Conservation (phyloP, 2,113 vertebrate species). For the Caretta caretta region DNA sequence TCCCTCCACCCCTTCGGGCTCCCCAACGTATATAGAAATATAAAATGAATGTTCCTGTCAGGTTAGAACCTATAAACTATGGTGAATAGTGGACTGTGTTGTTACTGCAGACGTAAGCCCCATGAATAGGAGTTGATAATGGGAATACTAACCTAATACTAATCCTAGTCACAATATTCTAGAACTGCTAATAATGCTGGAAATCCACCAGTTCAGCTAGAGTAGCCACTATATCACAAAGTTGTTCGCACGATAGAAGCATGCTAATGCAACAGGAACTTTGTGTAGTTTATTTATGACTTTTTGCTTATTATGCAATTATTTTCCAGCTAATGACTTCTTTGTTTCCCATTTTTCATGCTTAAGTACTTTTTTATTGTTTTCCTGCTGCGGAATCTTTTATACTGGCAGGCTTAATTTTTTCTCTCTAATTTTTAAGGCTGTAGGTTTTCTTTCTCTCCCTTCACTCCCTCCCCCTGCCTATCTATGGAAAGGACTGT, state of each 20-base stretch:
- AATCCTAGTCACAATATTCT: not conserved
- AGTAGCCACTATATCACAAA: not conserved
- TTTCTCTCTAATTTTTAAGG: conserved; percentile 24
- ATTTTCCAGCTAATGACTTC: conserved; percentile 14
- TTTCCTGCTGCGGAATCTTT: conserved; percentile 41
- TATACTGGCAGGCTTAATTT: not conserved
- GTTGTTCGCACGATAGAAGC: not conserved
- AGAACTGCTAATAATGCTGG: not conserved
- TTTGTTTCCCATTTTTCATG: conserved; percentile 23
- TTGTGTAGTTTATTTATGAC: not conserved
- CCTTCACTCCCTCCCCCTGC: not conserved
- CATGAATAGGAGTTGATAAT: not conserved
- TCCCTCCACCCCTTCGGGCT: not conserved
- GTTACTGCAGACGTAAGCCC: not conserved
- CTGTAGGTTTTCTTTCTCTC: not conserved
- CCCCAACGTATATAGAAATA: rapidly evolving
- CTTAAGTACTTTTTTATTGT: not conserved
- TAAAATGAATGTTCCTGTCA: not conserved
- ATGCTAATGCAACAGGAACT: not conserved
- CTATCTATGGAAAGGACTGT: not conserved
- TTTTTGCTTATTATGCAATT: conserved; percentile 15
- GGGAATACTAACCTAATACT: not conserved
- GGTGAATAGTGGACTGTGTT: not conserved
- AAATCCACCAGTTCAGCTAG: not conserved
- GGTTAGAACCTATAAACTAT: not conserved